These are phyloP conservation scores for Malacosoma neustria DNA, from an alignment of 2,888 invertebrate species.

Conservation along the genomic window DNA sequence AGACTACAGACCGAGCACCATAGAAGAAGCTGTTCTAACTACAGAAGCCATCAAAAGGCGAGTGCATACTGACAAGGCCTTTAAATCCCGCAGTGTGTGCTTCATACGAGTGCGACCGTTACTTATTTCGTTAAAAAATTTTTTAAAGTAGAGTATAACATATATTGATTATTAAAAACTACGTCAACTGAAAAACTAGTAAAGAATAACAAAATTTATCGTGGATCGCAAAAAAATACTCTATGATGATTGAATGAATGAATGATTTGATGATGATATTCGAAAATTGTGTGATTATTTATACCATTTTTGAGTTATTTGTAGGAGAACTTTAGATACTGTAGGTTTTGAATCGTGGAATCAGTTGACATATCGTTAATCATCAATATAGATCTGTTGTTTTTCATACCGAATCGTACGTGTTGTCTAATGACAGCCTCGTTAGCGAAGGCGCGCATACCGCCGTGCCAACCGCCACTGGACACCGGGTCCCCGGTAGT, in stretches of 20 bases:
- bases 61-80: slow-evolving; percentile 14
- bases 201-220: too few species aligned
- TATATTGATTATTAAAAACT: slow-evolving; percentile 18
- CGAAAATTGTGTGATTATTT: too few species aligned
- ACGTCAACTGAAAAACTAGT: slow-evolving; percentile 16
- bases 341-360: slow-evolving; percentile 2
- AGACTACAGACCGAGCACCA: slow-evolving; percentile 37
- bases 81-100: slow-evolving; percentile 19
- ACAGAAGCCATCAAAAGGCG: slow-evolving; percentile 8
- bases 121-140: slow-evolving; percentile 31
- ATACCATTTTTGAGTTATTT: too few species aligned
- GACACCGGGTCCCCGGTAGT: slow-evolving; percentile 79
- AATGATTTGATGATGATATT: too few species aligned
- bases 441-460: slow-evolving; percentile 66
- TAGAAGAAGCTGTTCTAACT: slow-evolving; percentile 22
- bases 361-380: slow-evolving; percentile 37
- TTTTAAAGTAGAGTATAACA: slow-evolving; percentile 6
- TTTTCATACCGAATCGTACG: slow-evolving; percentile 70
- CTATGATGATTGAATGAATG: too few species aligned
- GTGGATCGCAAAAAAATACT: too few species aligned
- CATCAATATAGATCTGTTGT: slow-evolving; percentile 29
- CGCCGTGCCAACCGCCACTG: slow-evolving; percentile 66
- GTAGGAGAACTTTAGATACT: too few species aligned
- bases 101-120: slow-evolving; percentile 31
- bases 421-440: slow-evolving; percentile 70